Percentiles rank a stretch among this genome's conserved stretches.
These are phyloP conservation scores for Microchrysa polita DNA, from an alignment of 2,888 invertebrate genomes.

Conservation along the genomic window DNA sequence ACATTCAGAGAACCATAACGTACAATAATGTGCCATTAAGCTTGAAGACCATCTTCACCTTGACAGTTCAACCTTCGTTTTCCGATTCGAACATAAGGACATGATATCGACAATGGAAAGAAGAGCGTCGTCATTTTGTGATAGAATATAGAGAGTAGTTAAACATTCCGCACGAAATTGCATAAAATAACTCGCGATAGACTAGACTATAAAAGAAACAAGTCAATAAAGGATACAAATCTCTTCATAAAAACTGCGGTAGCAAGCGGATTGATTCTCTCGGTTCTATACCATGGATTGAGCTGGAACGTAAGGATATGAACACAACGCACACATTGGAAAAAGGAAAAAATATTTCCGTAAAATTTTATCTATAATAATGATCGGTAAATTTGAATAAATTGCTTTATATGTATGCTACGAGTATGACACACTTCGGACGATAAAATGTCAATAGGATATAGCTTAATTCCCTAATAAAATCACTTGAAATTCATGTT, in stretches of 20 bases:
- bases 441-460: not conserved
- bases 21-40: conserved; percentile 24
- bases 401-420: too few relatives aligned
- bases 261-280: conserved; percentile 30
- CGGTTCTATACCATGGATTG: conserved; percentile 6
- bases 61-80: conserved; percentile 14
- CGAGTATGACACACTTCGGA: too few relatives aligned
- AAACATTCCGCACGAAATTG: not conserved
- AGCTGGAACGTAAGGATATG: too few relatives aligned
- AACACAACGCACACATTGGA: too few relatives aligned
- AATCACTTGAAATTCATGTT: not conserved
- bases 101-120: conserved; percentile 2
- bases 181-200: conserved; percentile 31
- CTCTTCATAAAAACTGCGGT: conserved; percentile 32
- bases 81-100: conserved; percentile 19
- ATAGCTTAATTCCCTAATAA: not conserved
- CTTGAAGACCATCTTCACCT: conserved; percentile 7
- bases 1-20: conserved; percentile 25
- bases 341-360: too few relatives aligned
- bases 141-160: too few relatives aligned
- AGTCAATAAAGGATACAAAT: conserved; percentile 37
- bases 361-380: too few relatives aligned
- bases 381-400: too few relatives aligned
- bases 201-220: conserved; percentile 33
- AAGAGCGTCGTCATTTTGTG: not conserved